A percentile compares a stretch with the other conserved stretches of the same genome.
These are phyloP conservation scores for Pilophorus perplexus DNA, from an alignment of 2,888 invertebrate genomes.

Conservation along the genomic window DNA sequence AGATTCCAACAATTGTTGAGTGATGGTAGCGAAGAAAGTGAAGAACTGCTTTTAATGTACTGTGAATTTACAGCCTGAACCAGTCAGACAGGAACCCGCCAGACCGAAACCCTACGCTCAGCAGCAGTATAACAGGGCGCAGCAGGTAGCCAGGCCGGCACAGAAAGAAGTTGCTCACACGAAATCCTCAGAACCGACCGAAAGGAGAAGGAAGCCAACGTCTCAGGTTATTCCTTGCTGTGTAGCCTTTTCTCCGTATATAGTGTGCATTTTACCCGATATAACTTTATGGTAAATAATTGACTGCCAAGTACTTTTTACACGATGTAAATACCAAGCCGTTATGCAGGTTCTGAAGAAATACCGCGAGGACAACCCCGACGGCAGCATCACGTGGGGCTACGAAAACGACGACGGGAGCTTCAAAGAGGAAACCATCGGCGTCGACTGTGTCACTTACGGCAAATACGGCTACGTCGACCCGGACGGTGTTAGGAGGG, in stretches of 20 bases:
- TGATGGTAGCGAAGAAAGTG: too few relatives aligned
- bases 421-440: conserved; percentile 80
- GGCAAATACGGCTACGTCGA: conserved; percentile 83
- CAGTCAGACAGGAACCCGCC: conserved; percentile 13
- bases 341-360: conserved; percentile 54
- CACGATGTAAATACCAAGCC: not conserved
- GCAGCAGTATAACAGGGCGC: conserved; percentile 42
- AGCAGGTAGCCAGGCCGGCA: conserved; percentile 35
- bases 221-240: too few relatives aligned
- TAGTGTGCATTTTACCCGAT: too few relatives aligned
- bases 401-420: conserved; percentile 85
- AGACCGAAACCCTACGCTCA: conserved; percentile 32
- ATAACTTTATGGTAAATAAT: too few relatives aligned
- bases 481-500: conserved; percentile 76
- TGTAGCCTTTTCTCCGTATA: too few relatives aligned
- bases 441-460: conserved; percentile 70
- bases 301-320: too few relatives aligned
- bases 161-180: conserved; percentile 37
- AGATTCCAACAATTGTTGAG: too few relatives aligned
- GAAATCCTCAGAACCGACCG: conserved; percentile 22
- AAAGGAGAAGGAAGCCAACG: conserved; percentile 62
- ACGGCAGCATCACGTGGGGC: conserved; percentile 83
- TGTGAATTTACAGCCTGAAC: conserved; percentile 9
- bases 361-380: conserved; percentile 75
- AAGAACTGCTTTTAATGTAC: too few relatives aligned